A percentile compares a stretch with the other conserved stretches of the same genome.
Evolutionary conservation across 2,113 vertebrate genomes (phyloP).

Genomic region (Notiomystis cincta): DNA sequence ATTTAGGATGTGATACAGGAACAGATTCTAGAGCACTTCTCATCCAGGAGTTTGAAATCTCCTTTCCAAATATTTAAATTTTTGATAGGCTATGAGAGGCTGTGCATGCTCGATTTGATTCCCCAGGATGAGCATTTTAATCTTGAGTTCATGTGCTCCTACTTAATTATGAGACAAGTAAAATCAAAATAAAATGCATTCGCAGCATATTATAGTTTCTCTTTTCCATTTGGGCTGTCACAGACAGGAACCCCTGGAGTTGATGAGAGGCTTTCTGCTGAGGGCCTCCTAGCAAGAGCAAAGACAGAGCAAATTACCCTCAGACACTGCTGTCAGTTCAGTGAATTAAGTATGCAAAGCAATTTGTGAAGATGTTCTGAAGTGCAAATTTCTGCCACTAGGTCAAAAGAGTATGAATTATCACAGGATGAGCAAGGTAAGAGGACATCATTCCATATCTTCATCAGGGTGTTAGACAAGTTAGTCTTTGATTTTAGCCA

Average conservation of each 20-base stretch:
- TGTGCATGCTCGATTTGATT: not conserved
- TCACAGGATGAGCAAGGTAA: conserved; percentile 12
- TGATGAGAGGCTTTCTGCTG: conserved; percentile 39
- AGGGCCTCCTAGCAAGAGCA: conserved; percentile 17
- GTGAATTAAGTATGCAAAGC: conserved; percentile 41
- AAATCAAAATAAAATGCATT: conserved; percentile 21
- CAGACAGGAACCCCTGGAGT: not conserved
- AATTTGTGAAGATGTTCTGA: conserved; percentile 37
- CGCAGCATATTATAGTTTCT: not conserved
- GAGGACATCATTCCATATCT: not conserved
- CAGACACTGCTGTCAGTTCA: conserved; percentile 25
- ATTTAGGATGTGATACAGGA: not conserved
- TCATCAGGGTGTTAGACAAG: not conserved
- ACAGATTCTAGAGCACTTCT: not conserved
- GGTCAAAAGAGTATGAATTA: conserved; percentile 27
- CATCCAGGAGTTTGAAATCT: not conserved
- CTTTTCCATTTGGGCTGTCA: conserved; percentile 16
- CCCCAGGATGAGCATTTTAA: not conserved
- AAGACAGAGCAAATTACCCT: conserved; percentile 34
- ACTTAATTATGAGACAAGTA: not conserved
- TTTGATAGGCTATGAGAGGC: not conserved
- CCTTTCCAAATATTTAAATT: not conserved
- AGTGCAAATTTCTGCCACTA: conserved; percentile 23
- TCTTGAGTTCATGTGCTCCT: not conserved
- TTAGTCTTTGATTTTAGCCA: not conserved